A percentile compares a stretch with the other conserved stretches of the same genome.
Evolutionary conservation across 2,113 vertebrate genomes (phyloP).

Genomic region (Salvelinus sp.): DNA sequence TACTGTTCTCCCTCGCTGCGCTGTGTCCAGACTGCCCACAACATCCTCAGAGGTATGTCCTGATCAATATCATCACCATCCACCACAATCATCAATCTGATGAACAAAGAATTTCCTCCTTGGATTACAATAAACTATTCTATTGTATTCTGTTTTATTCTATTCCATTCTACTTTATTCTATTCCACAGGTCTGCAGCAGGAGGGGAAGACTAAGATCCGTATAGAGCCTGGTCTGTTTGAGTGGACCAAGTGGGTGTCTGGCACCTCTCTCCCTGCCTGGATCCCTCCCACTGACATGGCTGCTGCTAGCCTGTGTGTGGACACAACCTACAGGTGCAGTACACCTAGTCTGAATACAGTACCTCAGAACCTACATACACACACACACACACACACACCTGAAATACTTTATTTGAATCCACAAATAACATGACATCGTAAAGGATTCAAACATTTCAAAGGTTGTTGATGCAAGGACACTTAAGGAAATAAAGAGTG

Average conservation of each 20-base stretch:
- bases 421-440: background rate
- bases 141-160: background rate
- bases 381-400: background rate
- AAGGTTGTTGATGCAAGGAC: too few relatives aligned
- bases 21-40: slow-evolving; percentile 94
- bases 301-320: slow-evolving; percentile 87
- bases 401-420: too few relatives aligned
- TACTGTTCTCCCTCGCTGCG: slow-evolving; percentile 96
- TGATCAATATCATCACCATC: background rate
- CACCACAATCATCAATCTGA: background rate
- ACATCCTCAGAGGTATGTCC: slow-evolving; percentile 88
- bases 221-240: slow-evolving; percentile 92
- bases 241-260: slow-evolving; percentile 99
- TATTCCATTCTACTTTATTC: background rate
- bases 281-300: slow-evolving; percentile 87
- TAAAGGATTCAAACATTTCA: too few relatives aligned
- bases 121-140: too few relatives aligned
- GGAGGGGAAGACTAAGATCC: slow-evolving; percentile 89
- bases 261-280: slow-evolving; percentile 85
- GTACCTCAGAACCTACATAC: background rate
- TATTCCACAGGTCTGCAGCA: slow-evolving; percentile 86
- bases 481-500: too few relatives aligned
- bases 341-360: background rate
- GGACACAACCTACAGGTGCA: slow-evolving; percentile 96
- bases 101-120: too few relatives aligned